phyloP scores from a whole-genome alignment of 2,888 invertebrate genomes.

The Trichopria drosophilae region DNA sequence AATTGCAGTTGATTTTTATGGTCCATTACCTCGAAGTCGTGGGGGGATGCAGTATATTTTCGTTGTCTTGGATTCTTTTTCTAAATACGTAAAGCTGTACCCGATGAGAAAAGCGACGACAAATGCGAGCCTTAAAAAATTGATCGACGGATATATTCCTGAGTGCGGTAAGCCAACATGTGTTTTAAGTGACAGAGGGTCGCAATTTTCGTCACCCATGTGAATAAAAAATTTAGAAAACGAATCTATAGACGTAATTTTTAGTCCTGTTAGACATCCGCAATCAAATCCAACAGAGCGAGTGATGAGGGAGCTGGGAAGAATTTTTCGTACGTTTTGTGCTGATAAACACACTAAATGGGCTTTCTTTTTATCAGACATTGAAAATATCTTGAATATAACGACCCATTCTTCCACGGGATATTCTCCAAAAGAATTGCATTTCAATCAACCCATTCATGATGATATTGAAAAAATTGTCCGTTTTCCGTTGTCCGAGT shows the following conservation, averaged over 20 bases:
- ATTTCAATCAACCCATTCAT: background rate
- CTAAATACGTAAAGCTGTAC: background rate
- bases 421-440: constrained; percentile 2
- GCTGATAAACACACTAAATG: no score
- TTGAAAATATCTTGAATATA: background rate
- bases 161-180: constrained; percentile 3
- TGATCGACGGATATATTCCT: background rate
- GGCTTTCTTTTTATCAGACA: background rate
- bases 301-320: no score
- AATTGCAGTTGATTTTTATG: no score
- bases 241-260: background rate
- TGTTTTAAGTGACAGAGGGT: constrained; percentile 33
- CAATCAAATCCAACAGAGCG: no score
- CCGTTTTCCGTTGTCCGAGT: background rate
- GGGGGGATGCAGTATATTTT: constrained; percentile 34
- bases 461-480: background rate
- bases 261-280: no score
- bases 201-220: constrained; percentile 30
- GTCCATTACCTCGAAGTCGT: no score
- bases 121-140: constrained; percentile 9
- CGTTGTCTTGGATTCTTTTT: constrained; percentile 33
- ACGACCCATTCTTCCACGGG: constrained; percentile 7
- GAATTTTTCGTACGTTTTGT: no score
- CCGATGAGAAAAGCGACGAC: no score
- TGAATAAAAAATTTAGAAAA: constrained; percentile 20